phyloP scores from a whole-genome alignment of 1,140 invertebrate genomes.

The Liolophura sinensis region DNA sequence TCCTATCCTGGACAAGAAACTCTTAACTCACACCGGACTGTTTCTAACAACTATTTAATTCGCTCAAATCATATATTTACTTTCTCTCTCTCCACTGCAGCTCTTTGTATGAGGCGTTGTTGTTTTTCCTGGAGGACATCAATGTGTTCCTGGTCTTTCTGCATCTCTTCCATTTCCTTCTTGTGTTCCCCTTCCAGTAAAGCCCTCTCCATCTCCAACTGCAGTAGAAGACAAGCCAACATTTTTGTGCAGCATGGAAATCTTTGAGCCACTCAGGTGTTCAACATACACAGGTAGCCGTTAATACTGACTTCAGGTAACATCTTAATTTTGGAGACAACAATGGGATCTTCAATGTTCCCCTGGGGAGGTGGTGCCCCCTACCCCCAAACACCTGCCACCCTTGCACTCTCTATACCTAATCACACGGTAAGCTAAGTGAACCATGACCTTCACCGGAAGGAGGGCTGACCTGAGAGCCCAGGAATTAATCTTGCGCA shows the following conservation, averaged over 20 bases:
- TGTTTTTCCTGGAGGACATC: constrained; percentile 44
- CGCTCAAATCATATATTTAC: constrained; percentile 20
- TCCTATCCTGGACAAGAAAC: too few species aligned
- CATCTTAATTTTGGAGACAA: too few species aligned
- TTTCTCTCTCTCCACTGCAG: constrained; percentile 45
- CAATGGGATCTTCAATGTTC: too few species aligned
- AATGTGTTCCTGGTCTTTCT: constrained; percentile 69
- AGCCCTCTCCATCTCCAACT: constrained; percentile 84
- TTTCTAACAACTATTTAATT: neutral
- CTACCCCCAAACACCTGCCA: too few species aligned
- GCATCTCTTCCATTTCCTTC: constrained; percentile 73
- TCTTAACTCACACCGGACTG: neutral
- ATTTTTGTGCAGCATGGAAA: neutral
- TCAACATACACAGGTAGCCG: too few species aligned
- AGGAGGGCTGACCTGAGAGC: too few species aligned
- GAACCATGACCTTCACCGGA: too few species aligned
- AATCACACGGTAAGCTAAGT: too few species aligned
- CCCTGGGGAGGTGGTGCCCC: too few species aligned
- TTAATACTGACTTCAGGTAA: too few species aligned
- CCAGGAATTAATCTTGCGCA: too few species aligned
- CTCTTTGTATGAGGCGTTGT: constrained; percentile 38
- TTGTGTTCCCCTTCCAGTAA: constrained; percentile 79
- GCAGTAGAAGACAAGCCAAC: constrained; percentile 25
- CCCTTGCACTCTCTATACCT: too few species aligned
- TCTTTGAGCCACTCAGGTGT: neutral